These are phyloP conservation scores for Lepus oiostolus DNA, from an alignment of 2,797 vertebrate species.

Conservation along the genomic window DNA sequence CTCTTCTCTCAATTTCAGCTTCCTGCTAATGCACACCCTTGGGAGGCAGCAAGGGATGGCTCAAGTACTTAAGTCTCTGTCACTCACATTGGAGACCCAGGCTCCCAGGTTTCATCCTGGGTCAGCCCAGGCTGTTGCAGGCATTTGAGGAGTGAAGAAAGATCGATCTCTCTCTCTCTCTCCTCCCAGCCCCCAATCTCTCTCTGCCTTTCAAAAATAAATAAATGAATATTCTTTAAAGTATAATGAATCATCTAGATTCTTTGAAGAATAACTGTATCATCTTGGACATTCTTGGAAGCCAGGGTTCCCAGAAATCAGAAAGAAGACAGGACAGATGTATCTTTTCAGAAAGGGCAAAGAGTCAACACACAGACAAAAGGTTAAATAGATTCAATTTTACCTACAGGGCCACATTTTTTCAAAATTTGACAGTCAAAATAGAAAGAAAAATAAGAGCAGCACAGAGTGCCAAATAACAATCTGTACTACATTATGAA, in stretches of 20 bases:
- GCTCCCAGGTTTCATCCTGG: no score
- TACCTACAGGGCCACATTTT: neutral
- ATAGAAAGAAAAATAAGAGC: neutral
- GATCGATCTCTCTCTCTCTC: no score
- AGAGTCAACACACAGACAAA: slow-evolving; percentile 28
- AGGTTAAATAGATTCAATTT: slow-evolving; percentile 42
- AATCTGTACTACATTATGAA: neutral
- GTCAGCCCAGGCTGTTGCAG: no score
- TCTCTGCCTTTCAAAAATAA: no score
- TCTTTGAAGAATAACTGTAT: slow-evolving; percentile 14
- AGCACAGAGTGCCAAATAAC: neutral
- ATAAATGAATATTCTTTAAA: no score
- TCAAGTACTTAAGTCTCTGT: no score
- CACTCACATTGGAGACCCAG: no score
- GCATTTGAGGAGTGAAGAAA: no score
- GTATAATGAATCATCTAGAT: neutral
- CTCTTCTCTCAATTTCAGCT: no score
- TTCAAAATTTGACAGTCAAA: neutral
- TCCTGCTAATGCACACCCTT: no score
- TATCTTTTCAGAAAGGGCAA: slow-evolving; percentile 14
- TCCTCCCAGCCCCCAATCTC: no score
- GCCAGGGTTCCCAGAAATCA: neutral
- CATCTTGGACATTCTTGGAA: slow-evolving; percentile 40
- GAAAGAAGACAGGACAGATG: neutral
- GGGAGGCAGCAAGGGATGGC: no score